Base-by-base conservation (phyloP, 2,113 vertebrate species). In the Arizona elegans region DNA sequence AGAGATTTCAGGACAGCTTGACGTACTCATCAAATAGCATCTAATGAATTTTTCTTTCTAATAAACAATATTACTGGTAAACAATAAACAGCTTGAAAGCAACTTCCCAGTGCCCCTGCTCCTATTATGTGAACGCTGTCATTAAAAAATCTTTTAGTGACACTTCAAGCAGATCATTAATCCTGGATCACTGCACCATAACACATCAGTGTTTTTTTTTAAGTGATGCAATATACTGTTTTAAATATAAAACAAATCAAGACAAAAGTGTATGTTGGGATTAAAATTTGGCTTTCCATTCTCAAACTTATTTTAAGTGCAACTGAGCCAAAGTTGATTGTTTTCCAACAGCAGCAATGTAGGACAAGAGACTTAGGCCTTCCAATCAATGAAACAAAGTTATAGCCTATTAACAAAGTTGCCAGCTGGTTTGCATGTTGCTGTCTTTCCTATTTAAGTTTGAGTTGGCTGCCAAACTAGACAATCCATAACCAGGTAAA, bases 101-200 rank as follows among this genome's bases (percentile, higher is more conserved):
- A 33, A 88, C 91, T 50, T 65, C 12, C 5, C 29, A 24, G 47
- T 50, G 19, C 12, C 86, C n/a, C 10, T 47, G 1, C 29, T 52
- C 75, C 12, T n/a, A 43, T 23, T 17, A 92, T 70, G n/a, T 88
- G 58, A 92, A 92, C 29, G 29, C 47, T 88, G 50, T 70, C 91
- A 92, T 92, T 88, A 70, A 87, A 21, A 54, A 87, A 65, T 38
- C 86, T 92, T 88, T 65, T 23, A 26, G 56, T 38, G 26, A 33
- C 58, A 88, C 29, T 92, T 70, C 86, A n/a, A 43, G 58, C 91
- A 62, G 58, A 65, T 92, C 86, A 88, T 92, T 92, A 88, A 88
- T 88, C 47, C 47, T 62, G 38, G 86, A 87, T 88, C 56, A 92
- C 29, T 88, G 87, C 86, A 54, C 58, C n/a, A 65, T 70, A 92